These are phyloP conservation scores for Kryptolebias marmoratus DNA, from an alignment of 2,113 vertebrate species.

Conservation along the genomic window DNA sequence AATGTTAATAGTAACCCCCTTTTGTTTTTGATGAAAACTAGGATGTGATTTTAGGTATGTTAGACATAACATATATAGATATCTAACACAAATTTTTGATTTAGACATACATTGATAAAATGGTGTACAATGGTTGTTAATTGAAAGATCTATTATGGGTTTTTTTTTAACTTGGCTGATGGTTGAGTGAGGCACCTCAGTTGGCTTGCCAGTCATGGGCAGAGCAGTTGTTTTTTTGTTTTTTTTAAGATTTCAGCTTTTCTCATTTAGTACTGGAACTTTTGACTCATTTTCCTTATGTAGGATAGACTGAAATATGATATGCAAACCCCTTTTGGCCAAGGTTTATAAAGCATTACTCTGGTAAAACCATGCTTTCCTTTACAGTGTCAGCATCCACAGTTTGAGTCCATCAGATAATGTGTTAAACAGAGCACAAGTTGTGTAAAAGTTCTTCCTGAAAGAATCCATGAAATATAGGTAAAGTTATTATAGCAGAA, in stretches of 20 bases:
- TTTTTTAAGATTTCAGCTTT: constrained; percentile 27
- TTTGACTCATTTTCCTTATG: constrained; percentile 12
- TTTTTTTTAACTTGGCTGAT: constrained; percentile 21
- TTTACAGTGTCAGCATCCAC: not conserved
- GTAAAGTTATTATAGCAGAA: not conserved
- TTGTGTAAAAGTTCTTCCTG: not conserved
- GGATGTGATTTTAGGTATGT: constrained; percentile 46
- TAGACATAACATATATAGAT: not conserved
- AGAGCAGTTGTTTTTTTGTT: constrained; percentile 3
- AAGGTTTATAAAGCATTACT: constrained; percentile 29
- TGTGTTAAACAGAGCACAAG: constrained; percentile 20
- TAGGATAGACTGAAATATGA: constrained; percentile 33
- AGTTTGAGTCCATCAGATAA: constrained; percentile 27
- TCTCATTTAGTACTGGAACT: constrained; percentile 21
- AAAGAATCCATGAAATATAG: not conserved
- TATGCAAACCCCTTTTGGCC: constrained; percentile 20
- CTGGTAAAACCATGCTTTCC: constrained; percentile 3
- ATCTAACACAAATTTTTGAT: constrained; percentile 39
- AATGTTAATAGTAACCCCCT: constrained; percentile 50
- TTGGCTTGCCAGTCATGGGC: not conserved
- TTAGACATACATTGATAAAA: constrained; percentile 11
- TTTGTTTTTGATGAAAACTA: constrained; percentile 55
- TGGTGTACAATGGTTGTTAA: constrained; percentile 10
- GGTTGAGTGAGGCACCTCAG: not conserved
- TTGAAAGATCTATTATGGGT: constrained; percentile 25